phyloP scores from a whole-genome alignment of 1,140 invertebrate genomes.

The Cotesia glomerata region DNA sequence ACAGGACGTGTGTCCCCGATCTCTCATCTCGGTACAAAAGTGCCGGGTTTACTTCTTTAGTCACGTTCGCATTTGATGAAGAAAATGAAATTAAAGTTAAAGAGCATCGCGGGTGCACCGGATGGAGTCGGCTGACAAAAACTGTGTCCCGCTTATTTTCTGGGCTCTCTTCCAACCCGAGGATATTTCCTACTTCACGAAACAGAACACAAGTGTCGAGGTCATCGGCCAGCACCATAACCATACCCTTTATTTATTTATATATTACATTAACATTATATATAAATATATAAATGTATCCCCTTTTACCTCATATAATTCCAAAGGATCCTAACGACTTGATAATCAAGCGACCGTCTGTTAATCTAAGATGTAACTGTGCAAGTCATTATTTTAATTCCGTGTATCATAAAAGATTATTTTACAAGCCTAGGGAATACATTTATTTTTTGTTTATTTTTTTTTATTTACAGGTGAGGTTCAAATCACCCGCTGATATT shows the following conservation, averaged over 20 bases:
- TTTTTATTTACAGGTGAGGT: not conserved
- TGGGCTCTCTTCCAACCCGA: too few species aligned
- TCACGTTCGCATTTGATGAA: too few species aligned
- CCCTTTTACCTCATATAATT: not conserved
- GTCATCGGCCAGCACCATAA: not conserved
- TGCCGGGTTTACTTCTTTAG: too few species aligned
- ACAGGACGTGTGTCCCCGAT: too few species aligned
- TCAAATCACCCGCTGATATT: not conserved
- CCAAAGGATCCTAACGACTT: constrained; percentile 11
- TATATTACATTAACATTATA: too few species aligned
- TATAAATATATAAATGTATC: too few species aligned
- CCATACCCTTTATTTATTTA: not conserved
- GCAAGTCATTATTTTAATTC: constrained; percentile 16
- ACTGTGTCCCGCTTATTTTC: too few species aligned
- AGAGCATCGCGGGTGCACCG: too few species aligned
- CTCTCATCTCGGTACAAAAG: too few species aligned
- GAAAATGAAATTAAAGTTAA: too few species aligned
- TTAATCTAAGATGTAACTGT: constrained; percentile 16
- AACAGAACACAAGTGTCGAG: not conserved
- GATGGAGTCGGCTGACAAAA: too few species aligned
- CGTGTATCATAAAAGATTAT: constrained; percentile 7
- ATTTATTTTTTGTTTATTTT: not conserved
- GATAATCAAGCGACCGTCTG: constrained; percentile 12
- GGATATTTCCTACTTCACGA: too few species aligned
- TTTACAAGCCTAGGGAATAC: not conserved